These are phyloP conservation scores for Dinomys branickii DNA, from an alignment of 2,113 vertebrate genomes.

Conservation along the genomic window DNA sequence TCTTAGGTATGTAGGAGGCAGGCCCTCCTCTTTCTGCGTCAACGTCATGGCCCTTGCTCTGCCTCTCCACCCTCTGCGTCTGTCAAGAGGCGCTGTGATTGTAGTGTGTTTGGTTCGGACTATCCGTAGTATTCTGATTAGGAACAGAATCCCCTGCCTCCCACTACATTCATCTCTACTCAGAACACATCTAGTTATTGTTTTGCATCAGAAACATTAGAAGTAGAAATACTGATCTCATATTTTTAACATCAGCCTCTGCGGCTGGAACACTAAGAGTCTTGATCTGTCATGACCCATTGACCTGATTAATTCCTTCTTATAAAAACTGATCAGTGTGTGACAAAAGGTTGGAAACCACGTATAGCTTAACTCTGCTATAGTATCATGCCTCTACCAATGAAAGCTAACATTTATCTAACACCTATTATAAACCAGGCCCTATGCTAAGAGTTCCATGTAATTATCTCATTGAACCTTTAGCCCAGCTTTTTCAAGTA, in stretches of 20 bases:
- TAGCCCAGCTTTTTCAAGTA: neutral
- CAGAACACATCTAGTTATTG: neutral
- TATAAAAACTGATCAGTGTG: neutral
- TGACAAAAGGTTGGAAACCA: neutral
- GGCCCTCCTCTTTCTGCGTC: neutral
- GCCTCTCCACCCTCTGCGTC: neutral
- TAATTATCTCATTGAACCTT: neutral
- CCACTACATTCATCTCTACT: neutral
- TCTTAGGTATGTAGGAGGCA: neutral
- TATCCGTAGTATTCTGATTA: neutral
- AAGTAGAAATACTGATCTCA: neutral
- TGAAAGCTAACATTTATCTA: constrained; percentile 1
- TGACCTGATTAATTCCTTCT: neutral
- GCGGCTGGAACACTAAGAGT: neutral
- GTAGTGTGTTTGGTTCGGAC: neutral
- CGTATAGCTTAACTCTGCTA: neutral
- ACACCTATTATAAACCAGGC: neutral
- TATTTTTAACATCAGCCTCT: neutral
- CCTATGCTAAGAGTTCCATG: neutral
- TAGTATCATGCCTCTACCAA: neutral
- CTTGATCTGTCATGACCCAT: neutral
- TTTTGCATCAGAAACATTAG: neutral
- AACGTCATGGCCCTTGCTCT: neutral
- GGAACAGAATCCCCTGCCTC: neutral
- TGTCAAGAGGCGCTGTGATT: neutral